phyloP scores from a whole-genome alignment of 2,888 invertebrate genomes.

The Dolomedes plantarius region DNA sequence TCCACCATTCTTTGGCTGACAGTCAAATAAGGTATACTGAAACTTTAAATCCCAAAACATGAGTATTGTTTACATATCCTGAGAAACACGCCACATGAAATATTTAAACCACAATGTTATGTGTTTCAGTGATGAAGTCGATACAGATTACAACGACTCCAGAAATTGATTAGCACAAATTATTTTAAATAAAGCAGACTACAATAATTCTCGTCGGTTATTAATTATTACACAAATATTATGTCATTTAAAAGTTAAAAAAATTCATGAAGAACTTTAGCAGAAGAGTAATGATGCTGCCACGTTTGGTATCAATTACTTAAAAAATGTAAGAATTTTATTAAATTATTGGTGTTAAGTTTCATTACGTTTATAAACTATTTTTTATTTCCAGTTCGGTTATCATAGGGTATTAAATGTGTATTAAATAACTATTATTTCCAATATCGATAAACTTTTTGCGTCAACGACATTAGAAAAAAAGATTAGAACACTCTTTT shows the following conservation, averaged over 20 bases:
- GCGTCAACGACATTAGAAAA: no score
- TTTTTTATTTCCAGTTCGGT: no score
- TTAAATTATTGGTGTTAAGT: no score
- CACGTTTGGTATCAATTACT: slow-evolving; percentile 5
- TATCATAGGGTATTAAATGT: no score
- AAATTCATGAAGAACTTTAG: background rate
- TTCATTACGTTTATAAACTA: no score
- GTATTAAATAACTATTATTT: no score
- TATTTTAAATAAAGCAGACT: no score
- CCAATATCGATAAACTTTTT: no score
- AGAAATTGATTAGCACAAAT: background rate
- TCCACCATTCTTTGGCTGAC: background rate
- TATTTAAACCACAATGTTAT: no score
- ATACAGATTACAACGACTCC: background rate
- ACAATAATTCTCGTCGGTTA: background rate
- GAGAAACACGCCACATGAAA: slow-evolving; percentile 4
- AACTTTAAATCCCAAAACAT: background rate
- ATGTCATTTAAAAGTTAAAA: background rate
- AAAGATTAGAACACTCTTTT: no score
- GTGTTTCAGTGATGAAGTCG: no score
- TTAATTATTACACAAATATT: background rate
- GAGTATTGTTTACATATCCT: background rate
- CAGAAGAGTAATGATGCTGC: background rate
- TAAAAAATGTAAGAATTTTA: background rate
- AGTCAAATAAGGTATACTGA: background rate